Percentiles rank a stretch among this genome's conserved stretches.
These are phyloP conservation scores for Ischnus inquisitorius DNA, from an alignment of 2,888 invertebrate genomes.

Conservation along the genomic window DNA sequence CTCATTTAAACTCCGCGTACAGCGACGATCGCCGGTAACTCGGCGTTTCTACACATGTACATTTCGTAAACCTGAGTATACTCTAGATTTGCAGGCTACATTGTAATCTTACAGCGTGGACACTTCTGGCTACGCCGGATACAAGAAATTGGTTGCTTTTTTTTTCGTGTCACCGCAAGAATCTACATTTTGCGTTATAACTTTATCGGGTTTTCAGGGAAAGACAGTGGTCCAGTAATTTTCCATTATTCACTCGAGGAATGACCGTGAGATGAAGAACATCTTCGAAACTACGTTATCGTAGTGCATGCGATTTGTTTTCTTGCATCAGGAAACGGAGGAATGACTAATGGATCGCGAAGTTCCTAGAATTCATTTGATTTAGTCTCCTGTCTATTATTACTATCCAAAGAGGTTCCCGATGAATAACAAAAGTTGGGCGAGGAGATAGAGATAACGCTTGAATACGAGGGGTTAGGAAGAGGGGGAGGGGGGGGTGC, in stretches of 20 bases:
- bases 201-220: too few species aligned
- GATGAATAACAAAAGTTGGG: constrained; percentile 30
- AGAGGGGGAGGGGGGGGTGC: too few species aligned
- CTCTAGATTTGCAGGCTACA: background rate
- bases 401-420: background rate
- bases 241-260: too few species aligned
- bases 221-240: too few species aligned
- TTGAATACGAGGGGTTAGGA: constrained; percentile 31
- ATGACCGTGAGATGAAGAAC: background rate
- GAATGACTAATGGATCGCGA: background rate
- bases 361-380: background rate
- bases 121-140: background rate
- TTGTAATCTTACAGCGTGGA: background rate
- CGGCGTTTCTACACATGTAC: constrained; percentile 40
- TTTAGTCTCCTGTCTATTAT: constrained; percentile 20
- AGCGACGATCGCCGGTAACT: constrained; percentile 22
- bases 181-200: too few species aligned
- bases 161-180: too few species aligned
- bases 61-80: background rate
- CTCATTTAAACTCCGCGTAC: constrained; percentile 56
- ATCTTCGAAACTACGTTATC: background rate
- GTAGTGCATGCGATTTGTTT: background rate
- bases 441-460: constrained; percentile 38
- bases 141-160: background rate
- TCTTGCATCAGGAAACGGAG: background rate